Base-by-base conservation (phyloP, 2,888 invertebrate genomes). In the Ormyrus labotus region DNA sequence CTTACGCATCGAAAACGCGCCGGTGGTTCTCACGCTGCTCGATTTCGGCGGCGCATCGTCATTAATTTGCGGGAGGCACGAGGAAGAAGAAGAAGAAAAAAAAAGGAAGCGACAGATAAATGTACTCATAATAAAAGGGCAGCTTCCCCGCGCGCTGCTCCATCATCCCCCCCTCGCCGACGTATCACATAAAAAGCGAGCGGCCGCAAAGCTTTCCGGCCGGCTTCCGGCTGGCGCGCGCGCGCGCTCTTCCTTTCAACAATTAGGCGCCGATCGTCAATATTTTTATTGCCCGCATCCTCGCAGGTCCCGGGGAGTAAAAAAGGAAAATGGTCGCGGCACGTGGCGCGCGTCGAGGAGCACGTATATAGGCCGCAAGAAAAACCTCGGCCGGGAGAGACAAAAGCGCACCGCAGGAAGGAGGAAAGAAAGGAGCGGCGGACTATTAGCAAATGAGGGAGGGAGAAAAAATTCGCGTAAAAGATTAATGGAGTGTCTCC, bases 281-380 rank as follows among this genome's bases (percentile, higher is more conserved):
- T 89, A 89, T 90, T 90, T 90, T 89, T 84, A 87, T 87, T 87
- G 82, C 82, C 7, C 73, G 77, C 48, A 69, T 77, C 63, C 81
- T 64, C 11, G 45, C n/a, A n/a, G 61, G 61, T 34, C 61, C 7
- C 61, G 61, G 9, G 11, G n/a, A 7, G 8, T 8, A 19, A 61
- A 8, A 58, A 47, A 63, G 58, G 13, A 57, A 48, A 19, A 70
- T 57, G n/a, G 13, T 48, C 3, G 10, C 13, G 11, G n/a, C 50
- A 45, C 34, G 34, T 34, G 50, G 61, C 6, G 60, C 7, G 13
- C 6, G 61, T 6, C 19, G 4, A 34, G 7, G 58, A 11, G 13
- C n/a, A 48, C 65, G 65, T 64, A 11, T 11, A 7, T 48, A n/a
- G 48, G 11, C 34, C 47, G 64, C 34, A 34, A 4, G 34, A 4